phyloP scores from a whole-genome alignment of 1,140 invertebrate genomes.

The Drosophila seguyi region DNA sequence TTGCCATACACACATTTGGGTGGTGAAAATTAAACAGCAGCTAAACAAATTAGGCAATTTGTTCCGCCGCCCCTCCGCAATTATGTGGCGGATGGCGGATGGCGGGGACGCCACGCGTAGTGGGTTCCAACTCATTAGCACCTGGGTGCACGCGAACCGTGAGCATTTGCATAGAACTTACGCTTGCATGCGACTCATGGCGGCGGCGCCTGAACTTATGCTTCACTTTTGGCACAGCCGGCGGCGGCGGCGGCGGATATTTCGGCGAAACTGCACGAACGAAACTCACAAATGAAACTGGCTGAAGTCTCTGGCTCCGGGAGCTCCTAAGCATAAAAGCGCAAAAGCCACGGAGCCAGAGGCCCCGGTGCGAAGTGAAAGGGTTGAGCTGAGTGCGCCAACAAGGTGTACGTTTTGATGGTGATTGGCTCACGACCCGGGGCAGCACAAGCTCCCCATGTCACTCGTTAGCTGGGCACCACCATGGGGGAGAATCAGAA shows the following conservation, averaged over 20 bases:
- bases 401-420: slow-evolving; percentile 61
- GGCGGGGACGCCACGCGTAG: slow-evolving; percentile 8
- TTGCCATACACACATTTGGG: background rate
- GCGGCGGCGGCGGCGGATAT: slow-evolving; percentile 2
- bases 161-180: slow-evolving; percentile 69
- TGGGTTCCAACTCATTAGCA: slow-evolving; percentile 60
- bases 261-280: slow-evolving; percentile 71
- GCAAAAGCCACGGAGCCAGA: slow-evolving; percentile 51
- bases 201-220: slow-evolving; percentile 61
- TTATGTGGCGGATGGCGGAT: slow-evolving; percentile 22
- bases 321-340: slow-evolving; percentile 69
- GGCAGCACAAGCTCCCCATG: slow-evolving; percentile 14
- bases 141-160: slow-evolving; percentile 51
- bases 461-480: slow-evolving; percentile 29
- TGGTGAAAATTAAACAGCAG: slow-evolving; percentile 43
- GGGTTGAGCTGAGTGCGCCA: slow-evolving; percentile 48
- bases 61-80: slow-evolving; percentile 30
- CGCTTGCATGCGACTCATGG: slow-evolving; percentile 80
- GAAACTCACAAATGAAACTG: slow-evolving; percentile 71
- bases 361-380: slow-evolving; percentile 19
- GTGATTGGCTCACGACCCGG: slow-evolving; percentile 53
- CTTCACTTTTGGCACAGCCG: slow-evolving; percentile 28
- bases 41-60: slow-evolving; percentile 60
- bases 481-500: background rate
- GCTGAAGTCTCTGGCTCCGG: slow-evolving; percentile 43